Evolutionary conservation across 2,113 vertebrate species (phyloP), one percentile per base, ranked within the genome.

Genomic region (Maccullochella peelii): DNA sequence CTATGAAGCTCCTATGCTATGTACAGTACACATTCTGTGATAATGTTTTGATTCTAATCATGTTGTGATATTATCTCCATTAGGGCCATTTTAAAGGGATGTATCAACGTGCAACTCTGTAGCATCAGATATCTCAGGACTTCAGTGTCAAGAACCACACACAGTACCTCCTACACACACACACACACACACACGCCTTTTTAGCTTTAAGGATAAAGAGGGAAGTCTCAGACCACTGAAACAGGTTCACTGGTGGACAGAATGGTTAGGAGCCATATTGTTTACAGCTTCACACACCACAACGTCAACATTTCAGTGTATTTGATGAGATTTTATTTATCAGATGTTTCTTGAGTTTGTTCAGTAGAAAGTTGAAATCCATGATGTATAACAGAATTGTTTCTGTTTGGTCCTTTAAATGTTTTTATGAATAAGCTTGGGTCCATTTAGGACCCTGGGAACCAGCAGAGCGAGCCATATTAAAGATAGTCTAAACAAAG

Each of bases 21-120:
- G 8, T 71, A 44, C 57, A 73, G 20, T 11, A 49, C 25, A 67
- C 9, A 67, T 25, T 44, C 15, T 70, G 47, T 47, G 15, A 75
- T 38, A 6, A 71, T 25, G 2, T 66, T 27, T 71, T 80, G 40
- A 80, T 75, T 85, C 9, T 16, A 77, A 73, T 83, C 23, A 1
- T 69, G 59, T 74, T 79, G 6, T 71, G 8, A 57, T 27, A 54
- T 33, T 38, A 3, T 58, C 54, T 73, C 7, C 7, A 59, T 38
- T 18, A 49, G 23, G 61, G 25, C 16, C 49, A 54, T 49, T 87
- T 71, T 77, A 73, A 80, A 79, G 81, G 83, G 66, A 84, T 81
- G 58, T 55, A 8, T 63, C 2, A 21, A 58, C 52, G 49, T 67
- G 67, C 42, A 67, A 54, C 55, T 68, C 57, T 79, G 49, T 82